Conservation (phyloP, 2,113 vertebrate genomes). For the Ciconia stormi region DNA sequence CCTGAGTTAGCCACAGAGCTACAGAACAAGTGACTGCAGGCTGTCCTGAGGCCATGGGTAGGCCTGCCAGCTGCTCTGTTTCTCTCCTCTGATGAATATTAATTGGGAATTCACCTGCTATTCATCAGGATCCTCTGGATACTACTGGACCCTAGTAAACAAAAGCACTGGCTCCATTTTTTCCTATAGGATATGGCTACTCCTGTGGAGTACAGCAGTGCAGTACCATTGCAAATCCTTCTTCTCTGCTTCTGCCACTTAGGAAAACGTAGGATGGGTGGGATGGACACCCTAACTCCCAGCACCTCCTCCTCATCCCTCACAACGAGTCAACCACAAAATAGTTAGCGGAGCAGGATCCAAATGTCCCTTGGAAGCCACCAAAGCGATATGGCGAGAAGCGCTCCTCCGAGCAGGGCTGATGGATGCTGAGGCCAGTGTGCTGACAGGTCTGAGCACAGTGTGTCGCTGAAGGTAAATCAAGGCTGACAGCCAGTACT, state of each 20-base stretch:
- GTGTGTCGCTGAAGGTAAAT: conserved; percentile 20
- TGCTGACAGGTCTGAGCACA: conserved; percentile 2
- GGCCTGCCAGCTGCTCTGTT: neutral
- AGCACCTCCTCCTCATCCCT: neutral
- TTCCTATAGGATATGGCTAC: neutral
- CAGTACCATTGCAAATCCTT: neutral
- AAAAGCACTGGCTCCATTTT: neutral
- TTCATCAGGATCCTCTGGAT: neutral
- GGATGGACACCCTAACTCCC: neutral
- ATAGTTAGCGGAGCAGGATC: neutral
- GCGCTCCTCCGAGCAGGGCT: neutral
- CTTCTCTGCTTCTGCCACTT: neutral
- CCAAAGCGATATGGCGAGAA: neutral
- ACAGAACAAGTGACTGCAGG: neutral
- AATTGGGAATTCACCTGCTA: neutral
- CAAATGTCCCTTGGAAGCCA: neutral
- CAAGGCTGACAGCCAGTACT: conserved; percentile 11
- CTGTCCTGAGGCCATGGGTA: neutral
- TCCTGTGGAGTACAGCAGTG: neutral
- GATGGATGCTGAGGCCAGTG: neutral
- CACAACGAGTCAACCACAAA: neutral
- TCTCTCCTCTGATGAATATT: neutral
- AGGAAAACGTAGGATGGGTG: neutral
- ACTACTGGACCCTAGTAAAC: neutral
- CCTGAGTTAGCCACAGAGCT: neutral